phyloP scores from a whole-genome alignment of 2,113 vertebrate genomes.

The Periophthalmus modestus region DNA sequence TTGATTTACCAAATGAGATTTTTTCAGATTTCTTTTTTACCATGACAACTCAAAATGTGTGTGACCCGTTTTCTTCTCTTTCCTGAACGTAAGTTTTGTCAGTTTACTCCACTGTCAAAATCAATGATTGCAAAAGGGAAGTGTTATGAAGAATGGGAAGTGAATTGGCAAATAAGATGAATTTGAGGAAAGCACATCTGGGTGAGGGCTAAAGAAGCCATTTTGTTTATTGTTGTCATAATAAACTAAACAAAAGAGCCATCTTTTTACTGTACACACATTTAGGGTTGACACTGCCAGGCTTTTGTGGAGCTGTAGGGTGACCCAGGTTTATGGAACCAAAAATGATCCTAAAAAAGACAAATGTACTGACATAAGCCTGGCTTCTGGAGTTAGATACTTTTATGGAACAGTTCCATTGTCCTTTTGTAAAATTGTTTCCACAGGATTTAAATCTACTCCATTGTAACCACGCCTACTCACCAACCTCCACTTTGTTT shows the following conservation, averaged over 20 bases:
- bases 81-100: too few species aligned
- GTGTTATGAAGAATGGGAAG: constrained; percentile 46
- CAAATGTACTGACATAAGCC: not conserved
- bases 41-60: too few species aligned
- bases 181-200: constrained; percentile 10
- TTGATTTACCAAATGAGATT: too few species aligned
- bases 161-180: constrained; percentile 20
- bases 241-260: not conserved
- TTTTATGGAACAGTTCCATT: not conserved
- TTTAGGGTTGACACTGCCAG: not conserved
- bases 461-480: constrained; percentile 65
- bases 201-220: too few species aligned
- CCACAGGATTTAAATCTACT: constrained; percentile 77
- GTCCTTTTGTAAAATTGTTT: not conserved
- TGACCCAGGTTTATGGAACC: not conserved
- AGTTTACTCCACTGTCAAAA: not conserved
- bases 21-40: too few species aligned
- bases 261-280: not conserved
- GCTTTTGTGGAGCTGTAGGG: not conserved
- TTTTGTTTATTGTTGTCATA: not conserved
- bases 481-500: constrained; percentile 75
- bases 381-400: not conserved
- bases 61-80: too few species aligned
- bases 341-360: not conserved
- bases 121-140: constrained; percentile 11